Evolutionary conservation across 1,140 invertebrate genomes (phyloP), one percentile per base, ranked within the genome.

Genomic region (Pissodes strobi): DNA sequence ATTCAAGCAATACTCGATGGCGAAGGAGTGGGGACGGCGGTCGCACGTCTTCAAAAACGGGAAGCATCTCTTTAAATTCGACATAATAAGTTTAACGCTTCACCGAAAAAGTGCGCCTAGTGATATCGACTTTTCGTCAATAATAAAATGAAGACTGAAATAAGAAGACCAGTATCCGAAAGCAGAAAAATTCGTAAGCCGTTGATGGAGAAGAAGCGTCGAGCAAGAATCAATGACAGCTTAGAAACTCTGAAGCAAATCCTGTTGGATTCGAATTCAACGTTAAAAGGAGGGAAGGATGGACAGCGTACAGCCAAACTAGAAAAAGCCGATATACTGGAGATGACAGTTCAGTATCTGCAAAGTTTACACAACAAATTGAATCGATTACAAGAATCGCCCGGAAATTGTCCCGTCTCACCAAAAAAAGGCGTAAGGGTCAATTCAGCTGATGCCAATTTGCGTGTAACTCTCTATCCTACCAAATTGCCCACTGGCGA

Each of bases 311-410:
- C 82, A 48, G 79, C 83, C 0, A 87, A 88, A 72, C 68, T 87
- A 45, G 87, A 88, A 73, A 88, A 88, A 71, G 86, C 87, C 0
- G 87, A 88, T 70, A 87, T 88, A 52, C 69, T 88, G 25, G 87
- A 88, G 75, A 81, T 89, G 78, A 86, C 87, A 0, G 86, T 88
- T 1, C 79, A 81, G 61, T 82, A 87, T 70, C 67, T 88, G 19
- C 78, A 82, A 69, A 74, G 74, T 13, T 73, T 83, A 0, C 78
- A 81, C n/a, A 59, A 70, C 2, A 74, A 71, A 52, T 34, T 76
- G 13, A 66, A 27, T 12, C 55, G 66, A 51, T 25, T 48, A 4
- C 25, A 64, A 59, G 19, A 41, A 23, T 22, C 17, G 10, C 6
- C 39, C 9, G 19, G 15, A 12, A 3, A 45, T 51, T 39, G 46